Base-by-base conservation (phyloP, 1,140 invertebrate species). In the Drosophila novamexicana region DNA sequence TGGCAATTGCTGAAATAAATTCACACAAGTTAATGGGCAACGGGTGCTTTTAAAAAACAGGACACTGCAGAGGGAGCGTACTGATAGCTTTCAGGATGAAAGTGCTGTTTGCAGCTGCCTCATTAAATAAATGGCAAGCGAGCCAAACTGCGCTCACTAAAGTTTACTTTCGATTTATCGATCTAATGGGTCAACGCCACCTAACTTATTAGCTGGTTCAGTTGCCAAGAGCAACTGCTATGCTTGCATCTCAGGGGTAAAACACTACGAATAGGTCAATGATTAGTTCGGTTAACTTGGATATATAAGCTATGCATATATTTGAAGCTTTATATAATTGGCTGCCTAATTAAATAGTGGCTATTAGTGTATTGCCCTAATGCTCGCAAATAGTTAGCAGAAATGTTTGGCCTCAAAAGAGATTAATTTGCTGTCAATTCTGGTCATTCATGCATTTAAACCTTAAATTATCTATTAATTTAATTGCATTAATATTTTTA, bases 1-100 rank as follows among this genome's bases (percentile, higher is more conserved):
- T 45, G 73, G 72, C 83, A 89, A 77, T 81, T 79, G 82, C 74
- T 83, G 84, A 88, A 83, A 88, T 88, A 88, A 88, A 88, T 88
- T 88, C 80, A 80, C 79, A 80, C 77, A 88, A 88, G 84, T 89
- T 88, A 88, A 88, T 88, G 83, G 84, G 68, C 75, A 67, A 53
- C 69, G 84, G 83, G 75, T 86, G 73, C 83, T 88, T 88, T 88
- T 80, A 88, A 88, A 86, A 77, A 75, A 81, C 59, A 50, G 56
- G 34, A 72, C 14, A 36, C n/a, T 37, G 22, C 22, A 16, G n/a
- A 9, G 32, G 18, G 53, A 39, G 45, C 44, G 9, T 22, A 61
- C 45, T 39, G 62, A 58, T 66, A 37, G 69, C 42, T 70, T 9
- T 49, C 8, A 34, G 18, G 52, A 22, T 63, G 50, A 57, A 71